Evolutionary conservation across 2,888 invertebrate species (phyloP).

Genomic region (Spodoptera picta): DNA sequence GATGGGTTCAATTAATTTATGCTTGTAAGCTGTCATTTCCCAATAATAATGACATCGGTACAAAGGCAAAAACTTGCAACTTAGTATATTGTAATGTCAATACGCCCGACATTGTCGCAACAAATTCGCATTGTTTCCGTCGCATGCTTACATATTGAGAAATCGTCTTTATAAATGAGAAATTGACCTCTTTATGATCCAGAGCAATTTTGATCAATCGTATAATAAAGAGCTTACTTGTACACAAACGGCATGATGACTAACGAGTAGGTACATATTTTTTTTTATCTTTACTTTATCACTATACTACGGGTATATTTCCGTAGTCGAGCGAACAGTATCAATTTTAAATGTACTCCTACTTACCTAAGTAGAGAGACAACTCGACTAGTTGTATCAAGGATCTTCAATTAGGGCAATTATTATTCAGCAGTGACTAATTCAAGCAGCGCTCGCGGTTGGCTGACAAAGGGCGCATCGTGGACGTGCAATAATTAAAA

Average conservation of each 20-base stretch:
- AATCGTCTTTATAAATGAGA: conserved; percentile 48
- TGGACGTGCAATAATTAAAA: conserved; percentile 87
- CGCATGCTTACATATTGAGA: conserved; percentile 44
- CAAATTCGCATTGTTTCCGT: conserved; percentile 58
- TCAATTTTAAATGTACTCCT: conserved; percentile 27
- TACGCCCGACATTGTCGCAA: conserved; percentile 61
- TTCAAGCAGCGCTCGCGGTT: conserved; percentile 71
- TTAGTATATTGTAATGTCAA: conserved; percentile 58
- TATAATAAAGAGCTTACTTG: conserved; percentile 5
- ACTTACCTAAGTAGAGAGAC: conserved; percentile 34
- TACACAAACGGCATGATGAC: no score
- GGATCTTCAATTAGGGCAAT: conserved; percentile 79
- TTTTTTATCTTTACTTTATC: conserved; percentile 10
- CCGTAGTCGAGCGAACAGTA: conserved; percentile 1
- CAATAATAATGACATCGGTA: conserved; percentile 55
- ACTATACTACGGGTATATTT: conserved; percentile 1
- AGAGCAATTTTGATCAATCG: conserved; percentile 26
- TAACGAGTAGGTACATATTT: no score
- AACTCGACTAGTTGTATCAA: conserved; percentile 57
- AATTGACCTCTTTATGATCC: conserved; percentile 38
- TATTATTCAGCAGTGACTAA: conserved; percentile 70
- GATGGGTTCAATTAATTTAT: conserved; percentile 39
- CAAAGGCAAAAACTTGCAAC: conserved; percentile 48
- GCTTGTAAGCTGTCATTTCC: conserved; percentile 44
- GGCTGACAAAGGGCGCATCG: conserved; percentile 81